Conservation (phyloP, 64 coral and sea anemone genomes). For the Hydrozoanthus tunicans region DNA sequence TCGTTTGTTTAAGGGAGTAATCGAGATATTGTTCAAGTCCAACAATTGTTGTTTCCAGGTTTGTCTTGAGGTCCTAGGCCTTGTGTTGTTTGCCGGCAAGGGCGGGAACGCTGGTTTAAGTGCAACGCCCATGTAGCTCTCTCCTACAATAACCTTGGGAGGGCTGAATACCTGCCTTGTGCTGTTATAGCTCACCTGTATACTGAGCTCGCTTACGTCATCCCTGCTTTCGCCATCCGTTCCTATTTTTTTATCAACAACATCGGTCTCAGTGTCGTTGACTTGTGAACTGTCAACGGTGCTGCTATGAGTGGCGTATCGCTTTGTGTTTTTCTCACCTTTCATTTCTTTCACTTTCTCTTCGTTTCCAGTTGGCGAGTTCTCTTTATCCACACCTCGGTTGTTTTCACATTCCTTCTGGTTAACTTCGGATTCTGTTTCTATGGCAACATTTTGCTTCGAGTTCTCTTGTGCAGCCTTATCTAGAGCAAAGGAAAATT, state of each 20-base stretch:
- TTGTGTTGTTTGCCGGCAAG: not conserved
- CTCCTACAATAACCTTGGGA: slow-evolving; percentile 59
- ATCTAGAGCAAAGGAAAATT: not conserved
- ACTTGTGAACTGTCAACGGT: not conserved
- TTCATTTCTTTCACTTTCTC: not conserved
- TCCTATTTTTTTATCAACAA: not conserved
- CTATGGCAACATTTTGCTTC: slow-evolving; percentile 25
- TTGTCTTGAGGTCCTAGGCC: slow-evolving; percentile 9
- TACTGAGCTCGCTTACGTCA: not conserved
- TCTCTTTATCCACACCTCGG: not conserved
- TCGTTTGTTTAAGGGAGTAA: slow-evolving; percentile 46
- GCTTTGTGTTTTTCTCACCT: not conserved
- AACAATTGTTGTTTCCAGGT: slow-evolving; percentile 23
- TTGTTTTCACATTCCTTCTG: not conserved
- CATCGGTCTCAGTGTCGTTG: slow-evolving; percentile 23
- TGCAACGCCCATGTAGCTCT: slow-evolving; percentile 36
- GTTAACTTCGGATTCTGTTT: slow-evolving; percentile 21
- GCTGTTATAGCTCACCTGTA: slow-evolving; percentile 31
- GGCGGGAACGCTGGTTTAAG: slow-evolving; percentile 24
- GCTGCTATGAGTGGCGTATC: not conserved
- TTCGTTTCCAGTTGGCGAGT: not conserved
- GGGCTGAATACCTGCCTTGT: slow-evolving; percentile 26
- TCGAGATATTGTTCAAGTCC: slow-evolving; percentile 35
- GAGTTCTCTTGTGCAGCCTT: slow-evolving; percentile 15
- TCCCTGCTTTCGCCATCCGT: not conserved